Evolutionary conservation across 2,113 vertebrate genomes (phyloP).

Genomic region (Tichodroma muraria): DNA sequence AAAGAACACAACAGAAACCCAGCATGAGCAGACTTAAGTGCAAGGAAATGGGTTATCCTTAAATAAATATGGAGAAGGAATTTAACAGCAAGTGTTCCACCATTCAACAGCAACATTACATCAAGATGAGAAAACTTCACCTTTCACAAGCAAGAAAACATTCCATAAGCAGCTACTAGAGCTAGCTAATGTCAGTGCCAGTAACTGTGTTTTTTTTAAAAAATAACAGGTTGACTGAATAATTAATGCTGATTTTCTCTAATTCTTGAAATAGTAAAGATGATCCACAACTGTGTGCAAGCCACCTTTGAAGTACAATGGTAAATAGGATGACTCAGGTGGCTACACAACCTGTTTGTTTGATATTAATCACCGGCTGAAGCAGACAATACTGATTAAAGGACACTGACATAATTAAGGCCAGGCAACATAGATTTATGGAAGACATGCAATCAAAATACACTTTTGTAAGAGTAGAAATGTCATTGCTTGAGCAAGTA

Average conservation of each 20-base stretch:
- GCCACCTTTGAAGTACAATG: not conserved
- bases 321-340: slow-evolving; percentile 32
- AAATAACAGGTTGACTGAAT: not conserved
- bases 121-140: not conserved
- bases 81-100: not conserved
- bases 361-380: not conserved
- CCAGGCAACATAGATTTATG: not conserved
- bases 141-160: not conserved
- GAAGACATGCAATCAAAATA: not conserved
- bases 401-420: slow-evolving; percentile 14
- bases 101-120: not conserved
- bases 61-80: not conserved
- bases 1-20: not conserved
- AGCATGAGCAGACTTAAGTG: not conserved
- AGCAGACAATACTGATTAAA: slow-evolving; percentile 28
- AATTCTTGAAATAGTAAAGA: not conserved
- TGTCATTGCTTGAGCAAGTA: not conserved
- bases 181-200: not conserved
- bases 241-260: not conserved
- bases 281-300: not conserved
- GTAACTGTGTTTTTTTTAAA: not conserved
- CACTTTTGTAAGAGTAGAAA: not conserved
- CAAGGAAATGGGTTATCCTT: not conserved
- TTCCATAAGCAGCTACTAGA: not conserved
- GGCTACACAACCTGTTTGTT: not conserved